Evolutionary conservation across 2,797 vertebrate species (phyloP).

Genomic region (Ciconia nigra): DNA sequence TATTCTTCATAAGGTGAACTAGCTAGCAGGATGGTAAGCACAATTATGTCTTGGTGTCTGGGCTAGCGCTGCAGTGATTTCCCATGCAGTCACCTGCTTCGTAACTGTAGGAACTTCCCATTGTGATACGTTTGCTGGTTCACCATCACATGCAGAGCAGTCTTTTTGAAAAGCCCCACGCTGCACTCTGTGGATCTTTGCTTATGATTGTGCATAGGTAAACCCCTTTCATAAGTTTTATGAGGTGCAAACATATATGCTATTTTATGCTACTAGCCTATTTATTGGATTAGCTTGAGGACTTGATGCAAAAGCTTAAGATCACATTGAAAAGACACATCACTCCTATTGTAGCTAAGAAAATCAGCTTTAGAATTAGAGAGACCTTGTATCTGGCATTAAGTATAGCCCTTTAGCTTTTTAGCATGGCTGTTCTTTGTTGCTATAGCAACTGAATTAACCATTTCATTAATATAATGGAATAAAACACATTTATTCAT

Average conservation of each 20-base stretch:
- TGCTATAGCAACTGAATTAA: slow-evolving; percentile 89
- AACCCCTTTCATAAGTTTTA: slow-evolving; percentile 61
- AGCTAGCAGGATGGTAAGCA: background rate
- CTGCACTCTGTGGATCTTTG: slow-evolving; percentile 41
- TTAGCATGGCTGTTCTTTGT: slow-evolving; percentile 80
- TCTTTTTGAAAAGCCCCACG: background rate
- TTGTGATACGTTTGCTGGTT: background rate
- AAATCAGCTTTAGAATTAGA: slow-evolving; percentile 83
- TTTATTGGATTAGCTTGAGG: slow-evolving; percentile 76
- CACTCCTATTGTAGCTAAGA: slow-evolving; percentile 75
- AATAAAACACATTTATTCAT: slow-evolving; percentile 64
- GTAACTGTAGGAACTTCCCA: slow-evolving; percentile 8
- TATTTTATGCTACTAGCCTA: slow-evolving; percentile 59
- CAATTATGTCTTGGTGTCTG: background rate
- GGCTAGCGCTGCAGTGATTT: background rate
- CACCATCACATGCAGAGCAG: background rate
- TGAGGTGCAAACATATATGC: slow-evolving; percentile 54
- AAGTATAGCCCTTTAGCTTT: slow-evolving; percentile 81
- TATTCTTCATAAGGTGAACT: background rate
- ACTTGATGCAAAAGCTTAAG: slow-evolving; percentile 75
- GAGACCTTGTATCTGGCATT: slow-evolving; percentile 82
- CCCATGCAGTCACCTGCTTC: background rate
- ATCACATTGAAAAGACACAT: slow-evolving; percentile 77
- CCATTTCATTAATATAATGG: slow-evolving; percentile 79
- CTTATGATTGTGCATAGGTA: slow-evolving; percentile 27